phyloP scores from a whole-genome alignment of 2,888 invertebrate genomes.

The Megalurothrips usitatus region DNA sequence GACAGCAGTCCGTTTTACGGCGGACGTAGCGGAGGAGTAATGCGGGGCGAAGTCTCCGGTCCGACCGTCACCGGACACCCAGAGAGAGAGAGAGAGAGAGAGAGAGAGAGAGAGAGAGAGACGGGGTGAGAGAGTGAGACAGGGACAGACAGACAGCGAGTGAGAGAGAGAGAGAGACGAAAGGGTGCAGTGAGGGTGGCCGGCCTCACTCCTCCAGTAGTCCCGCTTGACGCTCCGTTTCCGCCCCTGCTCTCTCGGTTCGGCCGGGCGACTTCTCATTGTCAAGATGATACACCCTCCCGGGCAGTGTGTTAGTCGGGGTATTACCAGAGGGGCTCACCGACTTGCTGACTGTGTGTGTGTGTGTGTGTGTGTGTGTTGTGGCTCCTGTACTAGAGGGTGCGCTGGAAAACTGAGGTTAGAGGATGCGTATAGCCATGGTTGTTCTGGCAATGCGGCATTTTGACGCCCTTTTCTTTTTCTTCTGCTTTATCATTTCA shows the following conservation, averaged over 20 bases:
- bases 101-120: too few species aligned
- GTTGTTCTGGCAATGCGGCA: too few species aligned
- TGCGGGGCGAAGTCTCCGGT: background rate
- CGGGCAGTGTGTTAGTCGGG: background rate
- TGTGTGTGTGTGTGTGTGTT: too few species aligned
- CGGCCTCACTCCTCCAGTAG: background rate
- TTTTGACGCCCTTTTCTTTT: too few species aligned
- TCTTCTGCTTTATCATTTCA: too few species aligned
- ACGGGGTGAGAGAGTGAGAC: too few species aligned
- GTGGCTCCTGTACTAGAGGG: too few species aligned
- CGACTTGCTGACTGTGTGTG: background rate
- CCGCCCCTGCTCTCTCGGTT: background rate
- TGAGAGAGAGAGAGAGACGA: background rate
- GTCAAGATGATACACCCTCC: conserved; percentile 15
- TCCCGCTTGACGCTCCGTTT: background rate
- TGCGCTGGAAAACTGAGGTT: too few species aligned
- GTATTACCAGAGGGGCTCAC: background rate
- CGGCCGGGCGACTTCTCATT: background rate
- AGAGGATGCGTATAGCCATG: too few species aligned
- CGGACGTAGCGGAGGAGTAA: background rate
- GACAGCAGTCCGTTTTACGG: conserved; percentile 2
- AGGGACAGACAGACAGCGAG: too few species aligned
- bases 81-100: background rate
- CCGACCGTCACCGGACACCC: background rate
- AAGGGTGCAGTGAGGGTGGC: background rate